A percentile compares a stretch with the other conserved stretches of the same genome.
Conservation (phyloP, 1,140 invertebrate species). For the Solenopsis fugax region DNA sequence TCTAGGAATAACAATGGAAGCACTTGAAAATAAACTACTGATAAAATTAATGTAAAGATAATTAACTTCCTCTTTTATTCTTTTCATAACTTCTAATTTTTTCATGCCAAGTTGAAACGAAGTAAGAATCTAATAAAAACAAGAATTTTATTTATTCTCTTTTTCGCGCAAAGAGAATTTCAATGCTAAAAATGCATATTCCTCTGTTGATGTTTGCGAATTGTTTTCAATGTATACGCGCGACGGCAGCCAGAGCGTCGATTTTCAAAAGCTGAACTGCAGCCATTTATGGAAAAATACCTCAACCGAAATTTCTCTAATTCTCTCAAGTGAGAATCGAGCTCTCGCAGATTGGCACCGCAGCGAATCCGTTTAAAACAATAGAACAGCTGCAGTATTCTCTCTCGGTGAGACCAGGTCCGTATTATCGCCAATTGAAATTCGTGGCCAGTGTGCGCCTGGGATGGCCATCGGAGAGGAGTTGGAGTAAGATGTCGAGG, state of each 20-base stretch:
- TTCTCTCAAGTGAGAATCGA: conserved; percentile 12
- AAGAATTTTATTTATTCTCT: background rate
- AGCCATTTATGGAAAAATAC: background rate
- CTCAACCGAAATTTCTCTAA: conserved; percentile 32
- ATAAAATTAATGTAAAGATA: background rate
- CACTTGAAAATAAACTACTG: background rate
- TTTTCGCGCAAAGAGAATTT: background rate
- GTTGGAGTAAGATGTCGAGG: conserved; percentile 32
- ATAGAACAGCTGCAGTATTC: conserved; percentile 20
- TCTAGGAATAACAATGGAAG: background rate
- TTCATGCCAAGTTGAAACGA: background rate
- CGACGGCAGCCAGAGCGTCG: background rate
- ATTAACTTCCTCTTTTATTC: conserved; percentile 1
- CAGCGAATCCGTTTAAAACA: conserved; percentile 42
- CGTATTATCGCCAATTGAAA: conserved; percentile 42
- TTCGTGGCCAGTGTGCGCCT: conserved; percentile 2
- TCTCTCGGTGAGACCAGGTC: background rate
- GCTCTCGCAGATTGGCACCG: conserved; percentile 1
- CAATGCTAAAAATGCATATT: conserved; percentile 8
- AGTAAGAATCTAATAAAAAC: background rate
- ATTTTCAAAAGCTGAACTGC: background rate
- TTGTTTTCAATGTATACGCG: background rate
- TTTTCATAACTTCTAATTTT: background rate
- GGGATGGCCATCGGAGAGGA: background rate
- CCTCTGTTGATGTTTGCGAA: conserved; percentile 6